Conservation (phyloP, 2,113 vertebrate genomes). For the Gallinago paraguaiae region DNA sequence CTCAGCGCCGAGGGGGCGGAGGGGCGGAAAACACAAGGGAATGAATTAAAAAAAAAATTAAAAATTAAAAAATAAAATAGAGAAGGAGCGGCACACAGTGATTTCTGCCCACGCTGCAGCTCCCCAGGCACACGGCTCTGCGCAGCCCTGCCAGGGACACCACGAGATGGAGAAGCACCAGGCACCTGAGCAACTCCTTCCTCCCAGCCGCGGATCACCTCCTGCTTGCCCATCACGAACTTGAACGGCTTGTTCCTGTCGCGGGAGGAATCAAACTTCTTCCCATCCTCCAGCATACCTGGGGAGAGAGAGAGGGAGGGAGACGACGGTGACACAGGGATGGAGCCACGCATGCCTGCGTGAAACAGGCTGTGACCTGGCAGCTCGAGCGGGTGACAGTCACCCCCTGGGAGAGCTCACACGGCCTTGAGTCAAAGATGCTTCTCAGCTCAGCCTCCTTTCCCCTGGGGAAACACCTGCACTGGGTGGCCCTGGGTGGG, state of each 20-base stretch:
- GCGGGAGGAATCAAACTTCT: constrained; percentile 94
- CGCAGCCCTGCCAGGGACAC: background rate
- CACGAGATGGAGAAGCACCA: fast-evolving
- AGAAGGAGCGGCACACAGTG: background rate
- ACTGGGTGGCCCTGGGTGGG: too few relatives aligned
- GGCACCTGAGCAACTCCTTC: constrained; percentile 93
- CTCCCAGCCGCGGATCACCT: constrained; percentile 97
- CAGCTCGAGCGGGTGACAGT: background rate
- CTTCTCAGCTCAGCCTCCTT: background rate
- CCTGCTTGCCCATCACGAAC: constrained; percentile 92
- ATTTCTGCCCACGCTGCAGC: background rate
- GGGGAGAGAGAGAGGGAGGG: constrained; percentile 36
- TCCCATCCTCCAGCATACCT: constrained; percentile 93
- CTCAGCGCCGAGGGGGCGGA: background rate
- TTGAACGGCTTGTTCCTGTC: constrained; percentile 95
- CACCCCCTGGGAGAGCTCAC: background rate
- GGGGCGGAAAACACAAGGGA: background rate
- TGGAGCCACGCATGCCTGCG: fast-evolving
- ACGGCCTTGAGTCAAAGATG: background rate
- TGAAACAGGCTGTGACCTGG: background rate
- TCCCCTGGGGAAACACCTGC: background rate
- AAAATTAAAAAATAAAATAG: background rate
- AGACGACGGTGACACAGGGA: background rate
- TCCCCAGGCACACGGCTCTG: background rate
- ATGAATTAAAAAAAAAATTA: background rate